Evolutionary conservation across 1,140 invertebrate genomes (phyloP), one percentile per base, ranked within the genome.

Genomic region (Cataglyphis hispanica): DNA sequence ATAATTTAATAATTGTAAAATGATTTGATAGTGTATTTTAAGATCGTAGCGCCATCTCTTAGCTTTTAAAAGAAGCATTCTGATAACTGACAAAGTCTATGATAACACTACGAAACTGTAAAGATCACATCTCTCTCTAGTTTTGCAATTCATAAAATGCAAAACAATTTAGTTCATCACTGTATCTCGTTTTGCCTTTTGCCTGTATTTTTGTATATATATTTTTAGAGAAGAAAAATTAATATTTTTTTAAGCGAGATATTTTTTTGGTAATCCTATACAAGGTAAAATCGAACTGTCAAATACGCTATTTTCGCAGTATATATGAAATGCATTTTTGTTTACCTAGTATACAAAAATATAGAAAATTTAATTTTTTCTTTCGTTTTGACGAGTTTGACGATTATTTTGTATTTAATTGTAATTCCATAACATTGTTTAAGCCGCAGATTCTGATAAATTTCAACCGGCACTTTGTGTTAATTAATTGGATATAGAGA

Each of bases 41-140:
- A 8, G 46, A 40, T 69, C 37, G 64, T 80, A 64, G 77, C 77
- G 77, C 77, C 77, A 80, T 69, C 77, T 80, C 22, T 69, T 40
- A 66, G n/a, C n/a, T 67, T n/a, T 56, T 22, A 1, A 25, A 53
- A 37, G n/a, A 16, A 66, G 2, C 2, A 10, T 19, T 53, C 5
- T 3, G 56, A 25, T 40, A 27, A n/a, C 4, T 78, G 22, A 46
- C 19, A 64, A 78, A 37, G 19, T 34, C 1, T 69, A 69, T 40
- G 77, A 80, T 80, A 80, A 80, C 19, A 69, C 11, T 1, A 27
- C 0, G 1, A 25, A 27, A 0, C 56, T 80, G 7, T 10, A 80
- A 66, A 64, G 25, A 2, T 6, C 19, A 25, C 8, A 7, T 34
- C 10, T 46, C 16, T 50, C 11, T 40, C 13, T 25, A 67, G 7